These are phyloP conservation scores for Pseudomyrmex dendroicus DNA, from an alignment of 1,140 invertebrate genomes.

Conservation along the genomic window DNA sequence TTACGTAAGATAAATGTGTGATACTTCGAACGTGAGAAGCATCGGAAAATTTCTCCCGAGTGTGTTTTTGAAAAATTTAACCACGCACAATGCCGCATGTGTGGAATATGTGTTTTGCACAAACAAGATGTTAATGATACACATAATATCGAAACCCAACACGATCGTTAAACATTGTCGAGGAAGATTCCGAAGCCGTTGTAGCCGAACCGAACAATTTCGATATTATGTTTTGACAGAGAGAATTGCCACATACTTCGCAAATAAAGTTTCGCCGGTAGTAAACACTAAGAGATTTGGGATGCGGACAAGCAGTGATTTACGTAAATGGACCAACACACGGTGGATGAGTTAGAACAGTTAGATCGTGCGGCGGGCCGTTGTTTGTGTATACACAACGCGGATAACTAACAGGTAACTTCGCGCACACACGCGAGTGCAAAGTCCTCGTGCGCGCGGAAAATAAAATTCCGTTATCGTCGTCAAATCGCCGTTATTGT, in stretches of 20 bases:
- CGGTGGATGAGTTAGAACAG: constrained; percentile 45
- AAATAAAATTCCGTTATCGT: constrained; percentile 41
- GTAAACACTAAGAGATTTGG: constrained; percentile 29
- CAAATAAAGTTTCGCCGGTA: constrained; percentile 33
- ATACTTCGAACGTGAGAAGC: constrained; percentile 2
- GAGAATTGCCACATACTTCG: background rate
- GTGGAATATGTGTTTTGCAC: constrained; percentile 7
- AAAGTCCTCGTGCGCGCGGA: background rate
- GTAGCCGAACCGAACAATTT: constrained; percentile 13
- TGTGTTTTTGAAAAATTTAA: background rate
- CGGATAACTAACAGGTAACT: constrained; percentile 36
- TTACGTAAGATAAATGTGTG: background rate
- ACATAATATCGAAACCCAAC: background rate
- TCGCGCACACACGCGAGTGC: background rate
- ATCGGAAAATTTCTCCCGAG: background rate
- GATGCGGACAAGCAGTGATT: constrained; percentile 47
- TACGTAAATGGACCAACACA: constrained; percentile 40
- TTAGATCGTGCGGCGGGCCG: constrained; percentile 32
- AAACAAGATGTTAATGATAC: background rate
- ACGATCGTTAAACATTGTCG: constrained; percentile 40
- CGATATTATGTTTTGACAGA: constrained; percentile 19
- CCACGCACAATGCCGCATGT: background rate
- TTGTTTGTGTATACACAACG: constrained; percentile 41
- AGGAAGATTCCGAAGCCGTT: constrained; percentile 1
- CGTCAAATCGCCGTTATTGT: background rate